Conservation (phyloP, 2,888 invertebrate genomes). For the Elysia crispata region DNA sequence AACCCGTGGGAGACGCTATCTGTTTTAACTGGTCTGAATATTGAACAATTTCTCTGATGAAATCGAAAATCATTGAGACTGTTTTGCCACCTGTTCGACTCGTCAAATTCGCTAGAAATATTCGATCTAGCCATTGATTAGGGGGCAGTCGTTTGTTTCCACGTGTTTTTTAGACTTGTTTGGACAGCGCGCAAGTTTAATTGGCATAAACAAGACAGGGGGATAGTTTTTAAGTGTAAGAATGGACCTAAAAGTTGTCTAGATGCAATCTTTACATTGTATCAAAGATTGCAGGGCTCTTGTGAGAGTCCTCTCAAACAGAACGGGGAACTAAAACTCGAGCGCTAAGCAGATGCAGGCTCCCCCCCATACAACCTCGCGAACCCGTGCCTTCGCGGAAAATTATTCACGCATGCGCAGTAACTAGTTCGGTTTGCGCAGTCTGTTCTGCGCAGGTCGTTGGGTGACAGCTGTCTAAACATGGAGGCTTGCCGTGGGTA, state of each 20-base stretch:
- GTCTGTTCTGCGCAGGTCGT: slow-evolving; percentile 71
- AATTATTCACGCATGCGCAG: slow-evolving; percentile 68
- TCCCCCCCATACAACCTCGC: slow-evolving; percentile 44
- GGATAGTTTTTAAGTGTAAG: neutral
- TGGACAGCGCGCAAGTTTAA: slow-evolving; percentile 23
- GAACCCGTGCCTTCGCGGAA: slow-evolving; percentile 48
- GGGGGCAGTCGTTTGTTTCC: slow-evolving; percentile 40
- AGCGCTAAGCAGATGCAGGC: slow-evolving; percentile 52
- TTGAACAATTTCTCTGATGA: slow-evolving; percentile 54
- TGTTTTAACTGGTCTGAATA: slow-evolving; percentile 53
- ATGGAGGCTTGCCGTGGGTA: slow-evolving; percentile 74
- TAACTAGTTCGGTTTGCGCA: slow-evolving; percentile 68
- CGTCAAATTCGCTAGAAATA: slow-evolving; percentile 53
- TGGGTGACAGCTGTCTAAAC: slow-evolving; percentile 75
- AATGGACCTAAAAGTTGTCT: neutral
- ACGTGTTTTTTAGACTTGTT: slow-evolving; percentile 10
- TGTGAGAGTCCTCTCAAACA: slow-evolving; percentile 35
- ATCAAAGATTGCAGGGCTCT: neutral
- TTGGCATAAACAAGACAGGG: slow-evolving; percentile 33
- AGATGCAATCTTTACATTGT: slow-evolving; percentile 1
- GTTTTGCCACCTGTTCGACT: slow-evolving; percentile 56
- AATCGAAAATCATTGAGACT: slow-evolving; percentile 56
- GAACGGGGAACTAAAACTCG: slow-evolving; percentile 27
- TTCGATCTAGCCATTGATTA: slow-evolving; percentile 52
- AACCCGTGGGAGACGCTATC: slow-evolving; percentile 42